phyloP scores from a whole-genome alignment of 2,888 invertebrate species.

The Tiliacea citrago region DNA sequence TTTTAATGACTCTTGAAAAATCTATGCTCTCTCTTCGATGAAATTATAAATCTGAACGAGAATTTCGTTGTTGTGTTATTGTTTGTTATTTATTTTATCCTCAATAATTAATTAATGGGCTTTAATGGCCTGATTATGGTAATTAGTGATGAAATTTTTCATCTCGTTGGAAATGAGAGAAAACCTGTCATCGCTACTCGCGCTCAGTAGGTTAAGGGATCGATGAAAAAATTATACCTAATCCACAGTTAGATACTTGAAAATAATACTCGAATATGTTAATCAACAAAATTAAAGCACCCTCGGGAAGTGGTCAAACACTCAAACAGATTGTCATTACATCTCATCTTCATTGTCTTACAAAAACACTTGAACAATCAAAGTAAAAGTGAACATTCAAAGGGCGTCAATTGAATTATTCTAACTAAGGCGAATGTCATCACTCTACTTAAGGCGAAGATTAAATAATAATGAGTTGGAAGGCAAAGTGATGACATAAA shows the following conservation, averaged over 20 bases:
- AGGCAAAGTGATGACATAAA: slow-evolving; percentile 77
- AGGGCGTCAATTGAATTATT: slow-evolving; percentile 62
- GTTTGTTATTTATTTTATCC: neutral
- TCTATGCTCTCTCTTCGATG: neutral
- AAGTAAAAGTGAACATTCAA: slow-evolving; percentile 54
- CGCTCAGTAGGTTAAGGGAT: too few species aligned
- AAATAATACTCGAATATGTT: neutral
- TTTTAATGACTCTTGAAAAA: slow-evolving; percentile 52
- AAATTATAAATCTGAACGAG: slow-evolving; percentile 11
- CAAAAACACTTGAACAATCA: slow-evolving; percentile 50
- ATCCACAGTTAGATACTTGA: neutral
- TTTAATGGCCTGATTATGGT: neutral
- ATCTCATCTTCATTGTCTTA: slow-evolving; percentile 3
- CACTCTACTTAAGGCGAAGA: slow-evolving; percentile 62
- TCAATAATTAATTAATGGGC: neutral
- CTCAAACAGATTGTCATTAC: slow-evolving; percentile 17
- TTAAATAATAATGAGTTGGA: slow-evolving; percentile 77
- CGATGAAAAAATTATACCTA: too few species aligned
- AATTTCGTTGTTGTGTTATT: neutral
- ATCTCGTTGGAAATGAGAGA: neutral
- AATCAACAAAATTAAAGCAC: neutral
- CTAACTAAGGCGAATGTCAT: slow-evolving; percentile 56
- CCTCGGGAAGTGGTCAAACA: neutral
- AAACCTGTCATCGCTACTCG: neutral
- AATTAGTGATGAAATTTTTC: too few species aligned